Percentiles rank a stretch among this genome's conserved stretches.
Evolutionary conservation across 2,797 vertebrate species (phyloP).

Genomic region (Labroides dimidiatus): DNA sequence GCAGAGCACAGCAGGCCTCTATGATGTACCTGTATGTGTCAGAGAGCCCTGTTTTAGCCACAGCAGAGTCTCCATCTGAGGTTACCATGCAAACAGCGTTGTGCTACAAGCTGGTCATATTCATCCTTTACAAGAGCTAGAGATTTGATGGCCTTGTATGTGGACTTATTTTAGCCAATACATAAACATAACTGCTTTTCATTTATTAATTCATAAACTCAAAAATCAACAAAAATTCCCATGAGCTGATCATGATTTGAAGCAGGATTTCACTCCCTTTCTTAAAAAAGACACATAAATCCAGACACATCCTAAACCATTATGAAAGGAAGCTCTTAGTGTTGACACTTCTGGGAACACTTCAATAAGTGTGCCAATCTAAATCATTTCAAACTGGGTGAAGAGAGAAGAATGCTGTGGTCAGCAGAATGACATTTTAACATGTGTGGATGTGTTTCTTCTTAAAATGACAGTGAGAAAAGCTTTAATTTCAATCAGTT

Average conservation of each 20-base stretch:
- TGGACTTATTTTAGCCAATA: slow-evolving; percentile 20
- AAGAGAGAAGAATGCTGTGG: slow-evolving; percentile 46
- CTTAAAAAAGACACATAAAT: slow-evolving; percentile 37
- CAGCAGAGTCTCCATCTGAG: slow-evolving; percentile 14
- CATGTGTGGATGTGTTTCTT: slow-evolving; percentile 52
- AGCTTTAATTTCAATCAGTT: slow-evolving; percentile 56
- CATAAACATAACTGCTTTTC: slow-evolving; percentile 30
- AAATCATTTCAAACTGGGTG: slow-evolving; percentile 49
- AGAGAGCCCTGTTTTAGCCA: too few species aligned
- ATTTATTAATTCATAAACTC: slow-evolving; percentile 9
- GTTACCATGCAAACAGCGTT: slow-evolving; percentile 19
- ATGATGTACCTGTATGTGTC: slow-evolving; percentile 56
- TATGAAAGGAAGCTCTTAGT: slow-evolving; percentile 17
- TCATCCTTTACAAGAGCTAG: slow-evolving; percentile 1
- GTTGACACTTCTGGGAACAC: slow-evolving; percentile 46
- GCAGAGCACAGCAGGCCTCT: slow-evolving; percentile 50
- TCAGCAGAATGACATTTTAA: slow-evolving; percentile 38
- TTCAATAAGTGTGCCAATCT: slow-evolving; percentile 39
- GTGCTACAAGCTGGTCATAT: slow-evolving; percentile 14
- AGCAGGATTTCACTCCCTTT: slow-evolving; percentile 33
- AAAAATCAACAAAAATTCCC: slow-evolving; percentile 25
- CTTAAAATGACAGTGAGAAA: slow-evolving; percentile 43
- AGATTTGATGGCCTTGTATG: slow-evolving; percentile 3
- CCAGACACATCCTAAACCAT: slow-evolving; percentile 23
- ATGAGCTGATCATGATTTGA: slow-evolving; percentile 27